Base-by-base conservation (phyloP, 2,797 vertebrate species). In the Pipistrellus pygmaeus region DNA sequence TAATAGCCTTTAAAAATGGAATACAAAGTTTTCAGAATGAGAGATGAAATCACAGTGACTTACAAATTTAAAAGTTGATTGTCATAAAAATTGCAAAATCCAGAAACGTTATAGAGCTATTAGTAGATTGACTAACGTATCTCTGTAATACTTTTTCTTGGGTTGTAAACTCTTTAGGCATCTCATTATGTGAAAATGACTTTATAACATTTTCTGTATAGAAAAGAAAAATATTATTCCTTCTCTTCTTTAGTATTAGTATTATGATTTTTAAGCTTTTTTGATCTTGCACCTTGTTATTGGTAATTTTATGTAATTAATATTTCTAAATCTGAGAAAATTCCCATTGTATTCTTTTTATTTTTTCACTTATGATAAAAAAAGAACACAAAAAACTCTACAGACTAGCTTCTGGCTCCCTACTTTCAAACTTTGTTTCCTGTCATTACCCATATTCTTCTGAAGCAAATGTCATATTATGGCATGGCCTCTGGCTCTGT, bases 11-110 rank as follows among this genome's bases (percentile, higher is more conserved):
- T 38, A 86, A 80, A 38, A 82, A 85, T 30, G 75, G 12, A 78
- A 93, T 81, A 93, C 13, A 92, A 88, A 76, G 68, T 78, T 57
- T 38, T 38, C 81, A 85, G 66, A 73, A 72, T 75, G 20, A 72
- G 41, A 88, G 76, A 88, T 53, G 17, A 88, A 96, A 83, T 80
- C 68, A 81, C 10, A 62, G 55, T 6, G 35, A 80, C 17, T 57
- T 73, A 62, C 44, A 84, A 2, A 88, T 44, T 93, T 38, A 76
- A 46, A 89, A 75, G 41, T 25, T 60, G 30, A 75, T 13, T 78
- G 38, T 5, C 30, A 51, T 86, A 84, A 75, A 76, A n/a, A 72
- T 62, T 17, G 48, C 46, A 83, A 80, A 94, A 81, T 38, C 20
- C 30, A 91, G 57, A 84, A 90, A 53, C 41, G 30, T 15, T n/a